Conservation (phyloP, 2,888 invertebrate genomes). For the Azorinus chamasolen region DNA sequence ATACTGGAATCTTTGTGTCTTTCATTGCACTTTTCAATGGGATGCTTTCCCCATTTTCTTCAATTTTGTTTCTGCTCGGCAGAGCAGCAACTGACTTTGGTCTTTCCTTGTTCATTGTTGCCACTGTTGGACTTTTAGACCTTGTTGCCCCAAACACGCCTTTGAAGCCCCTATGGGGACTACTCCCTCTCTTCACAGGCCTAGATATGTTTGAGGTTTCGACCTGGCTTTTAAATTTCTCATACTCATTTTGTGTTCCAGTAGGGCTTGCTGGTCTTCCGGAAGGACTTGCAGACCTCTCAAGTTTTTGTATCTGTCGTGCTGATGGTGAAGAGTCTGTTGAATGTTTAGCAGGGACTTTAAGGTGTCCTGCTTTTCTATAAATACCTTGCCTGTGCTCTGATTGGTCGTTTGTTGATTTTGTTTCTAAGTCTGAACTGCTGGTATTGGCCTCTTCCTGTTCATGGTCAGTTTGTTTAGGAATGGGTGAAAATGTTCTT, state of each 20-base stretch:
- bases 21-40: conserved; percentile 56
- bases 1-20: conserved; percentile 71
- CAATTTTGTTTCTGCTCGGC: conserved; percentile 2
- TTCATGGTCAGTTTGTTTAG: conserved; percentile 13
- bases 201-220: conserved; percentile 29
- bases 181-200: conserved; percentile 25
- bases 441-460: conserved; percentile 7
- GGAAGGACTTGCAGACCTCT: conserved; percentile 54
- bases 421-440: conserved; percentile 2
- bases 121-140: conserved; percentile 53
- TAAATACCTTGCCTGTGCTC: conserved; percentile 57
- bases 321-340: conserved; percentile 49
- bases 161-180: conserved; percentile 44
- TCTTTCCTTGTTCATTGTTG: conserved; percentile 40
- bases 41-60: conserved; percentile 7
- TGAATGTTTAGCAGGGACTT: conserved; percentile 33
- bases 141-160: conserved; percentile 55
- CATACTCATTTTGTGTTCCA: conserved; percentile 32
- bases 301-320: conserved; percentile 57
- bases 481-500: conserved; percentile 47
- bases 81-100: conserved; percentile 59
- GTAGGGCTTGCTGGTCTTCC: conserved; percentile 33
- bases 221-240: conserved; percentile 47
- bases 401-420: conserved; percentile 10
- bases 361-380: conserved; percentile 41